phyloP scores from a whole-genome alignment of 2,888 invertebrate species.

The Metopia argyrocephala region DNA sequence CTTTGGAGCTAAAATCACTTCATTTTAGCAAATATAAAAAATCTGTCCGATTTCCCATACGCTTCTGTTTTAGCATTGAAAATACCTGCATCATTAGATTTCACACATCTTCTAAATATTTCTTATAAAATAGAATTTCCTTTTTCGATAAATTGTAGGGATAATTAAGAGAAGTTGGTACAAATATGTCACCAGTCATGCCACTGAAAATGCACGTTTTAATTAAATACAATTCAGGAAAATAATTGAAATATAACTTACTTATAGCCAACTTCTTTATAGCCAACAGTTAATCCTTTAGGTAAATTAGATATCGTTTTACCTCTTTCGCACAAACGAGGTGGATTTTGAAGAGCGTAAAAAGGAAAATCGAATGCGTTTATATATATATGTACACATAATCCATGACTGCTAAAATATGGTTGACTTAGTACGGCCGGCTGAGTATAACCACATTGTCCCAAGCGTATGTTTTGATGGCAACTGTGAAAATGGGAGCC shows the following conservation, averaged over 20 bases:
- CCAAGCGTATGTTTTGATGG: slow-evolving; percentile 76
- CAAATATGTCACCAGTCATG: slow-evolving; percentile 73
- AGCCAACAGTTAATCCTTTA: slow-evolving; percentile 74
- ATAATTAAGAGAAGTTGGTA: slow-evolving; percentile 73
- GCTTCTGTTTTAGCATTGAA: neutral
- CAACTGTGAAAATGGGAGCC: slow-evolving; percentile 75
- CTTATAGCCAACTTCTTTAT: slow-evolving; percentile 68
- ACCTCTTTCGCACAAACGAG: slow-evolving; percentile 69
- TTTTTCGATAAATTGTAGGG: slow-evolving; percentile 76
- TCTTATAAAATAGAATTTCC: slow-evolving; percentile 62
- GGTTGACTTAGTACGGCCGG: slow-evolving; percentile 73
- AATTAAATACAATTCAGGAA: slow-evolving; percentile 4
- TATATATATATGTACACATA: slow-evolving; percentile 76
- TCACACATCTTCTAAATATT: slow-evolving; percentile 15
- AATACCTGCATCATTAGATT: neutral
- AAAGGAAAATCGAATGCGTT: slow-evolving; percentile 76
- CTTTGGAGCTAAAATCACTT: too few relatives aligned
- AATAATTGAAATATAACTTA: slow-evolving; percentile 43
- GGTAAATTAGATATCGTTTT: slow-evolving; percentile 70
- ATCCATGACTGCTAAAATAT: slow-evolving; percentile 73
- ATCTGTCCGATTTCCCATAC: too few relatives aligned
- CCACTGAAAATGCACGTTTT: slow-evolving; percentile 65
- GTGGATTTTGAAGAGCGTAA: slow-evolving; percentile 70
- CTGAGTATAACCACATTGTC: slow-evolving; percentile 75
- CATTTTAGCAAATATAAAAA: too few relatives aligned